Evolutionary conservation across 2,797 vertebrate genomes (phyloP).

Genomic region (Rhynchotus rufescens): DNA sequence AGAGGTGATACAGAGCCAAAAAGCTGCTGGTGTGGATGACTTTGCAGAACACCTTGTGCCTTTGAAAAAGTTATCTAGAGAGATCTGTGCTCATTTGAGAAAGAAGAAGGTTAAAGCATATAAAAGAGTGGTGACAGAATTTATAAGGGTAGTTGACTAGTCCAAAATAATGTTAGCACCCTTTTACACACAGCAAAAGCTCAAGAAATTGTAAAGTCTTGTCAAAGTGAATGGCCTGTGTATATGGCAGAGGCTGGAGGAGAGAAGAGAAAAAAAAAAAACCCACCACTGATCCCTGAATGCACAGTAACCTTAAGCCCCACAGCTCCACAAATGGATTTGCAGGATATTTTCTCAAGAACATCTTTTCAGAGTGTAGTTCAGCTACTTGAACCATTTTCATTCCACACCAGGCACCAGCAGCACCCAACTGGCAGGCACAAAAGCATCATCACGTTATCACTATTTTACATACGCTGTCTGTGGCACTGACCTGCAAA

Average conservation of each 20-base stretch:
- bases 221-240: neutral
- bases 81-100: neutral
- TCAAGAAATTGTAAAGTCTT: neutral
- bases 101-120: neutral
- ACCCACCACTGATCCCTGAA: neutral
- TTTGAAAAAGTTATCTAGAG: neutral
- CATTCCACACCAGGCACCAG: neutral
- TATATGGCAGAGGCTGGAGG: neutral
- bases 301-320: neutral
- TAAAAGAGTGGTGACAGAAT: neutral
- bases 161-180: neutral
- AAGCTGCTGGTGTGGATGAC: neutral
- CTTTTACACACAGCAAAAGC: neutral
- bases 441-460: neutral
- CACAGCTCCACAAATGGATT: neutral
- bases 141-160: neutral
- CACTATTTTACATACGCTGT: accelerated
- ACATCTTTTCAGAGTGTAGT: neutral
- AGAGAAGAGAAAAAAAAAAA: neutral
- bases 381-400: neutral
- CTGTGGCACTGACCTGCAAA: neutral
- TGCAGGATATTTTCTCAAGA: neutral
- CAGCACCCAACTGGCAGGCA: neutral
- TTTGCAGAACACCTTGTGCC: neutral
- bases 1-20: neutral